Evolutionary conservation across 2,797 vertebrate species (phyloP), one percentile per base, ranked within the genome.

Genomic region (Coluber constrictor): DNA sequence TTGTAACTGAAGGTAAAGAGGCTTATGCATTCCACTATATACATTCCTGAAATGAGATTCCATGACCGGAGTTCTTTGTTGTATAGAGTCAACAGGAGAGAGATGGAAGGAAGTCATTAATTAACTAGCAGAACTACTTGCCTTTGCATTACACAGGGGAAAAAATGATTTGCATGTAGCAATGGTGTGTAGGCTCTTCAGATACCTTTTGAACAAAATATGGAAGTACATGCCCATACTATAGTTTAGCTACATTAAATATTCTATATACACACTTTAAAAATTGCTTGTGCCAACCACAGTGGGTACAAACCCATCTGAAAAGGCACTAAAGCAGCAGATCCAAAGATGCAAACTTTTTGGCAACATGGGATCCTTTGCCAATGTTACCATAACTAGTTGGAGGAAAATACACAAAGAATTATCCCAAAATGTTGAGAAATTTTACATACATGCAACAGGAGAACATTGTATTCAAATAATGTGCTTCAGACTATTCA

Each of bases 61-160:
- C 89, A 3, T 89, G 7, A 27, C 16, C 37, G 5, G 86, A 87
- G 88, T 86, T 92, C 1, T 0, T 37, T 90, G 86, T 27, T 11
- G 83, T 90, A 94, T 43, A 23, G 86, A 89, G 91, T 87, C 51
- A 89, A 88, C 56, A 43, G 0, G 12, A 57, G 8, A 95, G 79
- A 95, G 95, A 93, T 97, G 96, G 96, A 97, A 98, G 96, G 97
- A 97, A 97, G 95, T 61, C 96, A 96, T 95, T 96, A 94, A 96
- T 95, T 91, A 97, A 93, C 0, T 90, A 66, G 86, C 93, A 94
- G 91, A 55, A 95, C 79, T 0, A 43, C 20, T 79, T 1, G 2
- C 51, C 89, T 43, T 90, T 93, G 4, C 90, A 94, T 56, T 88
- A 86, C 55, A 92, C 55, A 92, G 93, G 79, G 47, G 5, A 32